Percentiles rank a stretch among this genome's conserved stretches.
Conservation (phyloP, 2,888 invertebrate species). For the Philereme vetulata region DNA sequence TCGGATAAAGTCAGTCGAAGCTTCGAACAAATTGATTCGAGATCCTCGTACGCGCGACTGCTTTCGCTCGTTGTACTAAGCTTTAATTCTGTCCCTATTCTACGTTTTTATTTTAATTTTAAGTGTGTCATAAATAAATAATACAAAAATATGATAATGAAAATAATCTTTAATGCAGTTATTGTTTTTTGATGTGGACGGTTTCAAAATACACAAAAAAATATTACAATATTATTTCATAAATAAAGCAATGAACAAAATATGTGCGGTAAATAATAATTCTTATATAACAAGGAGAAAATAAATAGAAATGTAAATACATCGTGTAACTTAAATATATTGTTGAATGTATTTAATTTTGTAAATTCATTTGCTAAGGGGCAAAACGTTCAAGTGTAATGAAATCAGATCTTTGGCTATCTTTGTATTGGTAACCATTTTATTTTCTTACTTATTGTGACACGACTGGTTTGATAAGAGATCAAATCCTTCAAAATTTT, state of each 20-base stretch:
- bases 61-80: no score
- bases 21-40: no score
- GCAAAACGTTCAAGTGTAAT: not conserved
- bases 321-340: not conserved
- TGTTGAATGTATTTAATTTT: not conserved
- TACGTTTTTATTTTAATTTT: no score
- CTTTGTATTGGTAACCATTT: constrained; percentile 36
- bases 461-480: constrained; percentile 4
- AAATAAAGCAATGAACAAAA: constrained; percentile 6
- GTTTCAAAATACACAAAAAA: constrained; percentile 24
- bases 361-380: not conserved
- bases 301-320: constrained; percentile 3
- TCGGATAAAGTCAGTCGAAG: no score
- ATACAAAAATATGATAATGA: constrained; percentile 27
- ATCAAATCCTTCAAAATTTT: constrained; percentile 8
- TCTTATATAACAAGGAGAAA: not conserved
- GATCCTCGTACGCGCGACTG: no score
- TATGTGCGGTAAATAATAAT: not conserved
- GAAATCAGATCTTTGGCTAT: constrained; percentile 37
- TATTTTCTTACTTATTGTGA: constrained; percentile 14
- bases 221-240: constrained; percentile 7
- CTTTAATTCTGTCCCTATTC: no score
- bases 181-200: constrained; percentile 34
- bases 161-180: constrained; percentile 34
- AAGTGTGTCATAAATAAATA: constrained; percentile 21